Percentiles rank a stretch among this genome's conserved stretches.
These are phyloP conservation scores for Smithornis capensis DNA, from an alignment of 2,113 vertebrate species.

Conservation along the genomic window DNA sequence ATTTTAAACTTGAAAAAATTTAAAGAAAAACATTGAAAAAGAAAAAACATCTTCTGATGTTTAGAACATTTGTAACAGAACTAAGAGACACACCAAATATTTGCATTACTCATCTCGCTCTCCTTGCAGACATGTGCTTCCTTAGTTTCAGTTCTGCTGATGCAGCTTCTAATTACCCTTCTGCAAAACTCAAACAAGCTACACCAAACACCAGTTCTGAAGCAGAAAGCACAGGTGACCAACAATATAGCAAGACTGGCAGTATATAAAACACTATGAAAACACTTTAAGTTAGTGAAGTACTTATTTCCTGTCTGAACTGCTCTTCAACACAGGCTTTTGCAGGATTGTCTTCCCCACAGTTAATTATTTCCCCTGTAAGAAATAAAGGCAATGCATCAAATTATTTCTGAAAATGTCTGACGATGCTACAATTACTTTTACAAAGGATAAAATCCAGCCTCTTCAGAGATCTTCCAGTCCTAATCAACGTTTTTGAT, in stretches of 20 bases:
- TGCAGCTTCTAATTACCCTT: not conserved
- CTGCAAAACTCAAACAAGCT: not conserved
- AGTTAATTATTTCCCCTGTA: not conserved
- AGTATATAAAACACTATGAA: not conserved
- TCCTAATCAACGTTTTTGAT: not conserved
- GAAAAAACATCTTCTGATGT: not conserved
- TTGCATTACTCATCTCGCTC: not conserved
- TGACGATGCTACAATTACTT: not conserved
- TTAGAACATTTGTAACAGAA: not conserved
- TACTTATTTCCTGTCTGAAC: not conserved
- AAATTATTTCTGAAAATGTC: not conserved
- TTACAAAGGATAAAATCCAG: not conserved
- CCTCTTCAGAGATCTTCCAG: not conserved
- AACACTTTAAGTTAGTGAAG: not conserved
- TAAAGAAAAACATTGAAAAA: not conserved
- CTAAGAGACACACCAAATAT: not conserved
- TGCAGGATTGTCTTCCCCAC: not conserved
- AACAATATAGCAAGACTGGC: not conserved
- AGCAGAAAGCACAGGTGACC: not conserved
- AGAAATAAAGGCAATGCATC: not conserved
- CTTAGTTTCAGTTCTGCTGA: constrained; percentile 49
- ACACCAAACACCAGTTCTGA: not conserved
- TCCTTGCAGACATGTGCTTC: not conserved
- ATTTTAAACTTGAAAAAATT: not conserved
- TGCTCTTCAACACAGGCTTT: not conserved